A percentile compares a stretch with the other conserved stretches of the same genome.
These are phyloP conservation scores for Neuroterus valhalla DNA, from an alignment of 1,140 invertebrate species.

Conservation along the genomic window DNA sequence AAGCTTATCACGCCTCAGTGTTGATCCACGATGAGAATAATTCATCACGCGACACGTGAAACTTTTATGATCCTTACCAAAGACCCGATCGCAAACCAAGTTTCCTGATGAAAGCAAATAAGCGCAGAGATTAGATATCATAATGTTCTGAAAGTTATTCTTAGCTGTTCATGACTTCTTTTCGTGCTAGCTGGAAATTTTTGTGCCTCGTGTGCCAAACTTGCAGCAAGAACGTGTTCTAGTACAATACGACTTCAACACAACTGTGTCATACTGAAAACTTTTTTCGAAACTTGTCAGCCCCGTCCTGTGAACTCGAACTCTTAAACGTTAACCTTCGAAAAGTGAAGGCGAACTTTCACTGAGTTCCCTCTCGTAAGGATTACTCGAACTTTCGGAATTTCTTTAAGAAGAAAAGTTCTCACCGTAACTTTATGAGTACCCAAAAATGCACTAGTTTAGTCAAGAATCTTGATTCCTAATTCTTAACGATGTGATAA, in stretches of 20 bases:
- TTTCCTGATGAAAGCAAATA: neutral
- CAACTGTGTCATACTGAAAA: slow-evolving; percentile 17
- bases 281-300: slow-evolving; percentile 19
- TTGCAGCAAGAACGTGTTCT: too few relatives aligned
- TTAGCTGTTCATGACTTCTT: too few relatives aligned
- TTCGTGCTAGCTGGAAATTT: too few relatives aligned
- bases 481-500: neutral
- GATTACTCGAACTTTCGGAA: slow-evolving; percentile 24
- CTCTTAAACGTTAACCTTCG: slow-evolving; percentile 25
- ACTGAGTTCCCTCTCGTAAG: slow-evolving; percentile 11
- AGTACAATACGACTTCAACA: neutral
- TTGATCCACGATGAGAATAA: slow-evolving; percentile 55
- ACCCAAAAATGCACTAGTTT: slow-evolving; percentile 1
- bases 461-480: slow-evolving; percentile 7
- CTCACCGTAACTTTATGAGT: slow-evolving; percentile 12
- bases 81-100: slow-evolving; percentile 38
- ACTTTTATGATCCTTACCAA: slow-evolving; percentile 60
- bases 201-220: too few relatives aligned
- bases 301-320: slow-evolving; percentile 6
- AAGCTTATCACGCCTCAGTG: slow-evolving; percentile 59
- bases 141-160: too few relatives aligned
- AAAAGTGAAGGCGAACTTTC: slow-evolving; percentile 23
- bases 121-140: too few relatives aligned
- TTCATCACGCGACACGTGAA: slow-evolving; percentile 60
- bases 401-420: slow-evolving; percentile 27